Base-by-base conservation (phyloP, 2,797 vertebrate species). In the Staurois parvus region DNA sequence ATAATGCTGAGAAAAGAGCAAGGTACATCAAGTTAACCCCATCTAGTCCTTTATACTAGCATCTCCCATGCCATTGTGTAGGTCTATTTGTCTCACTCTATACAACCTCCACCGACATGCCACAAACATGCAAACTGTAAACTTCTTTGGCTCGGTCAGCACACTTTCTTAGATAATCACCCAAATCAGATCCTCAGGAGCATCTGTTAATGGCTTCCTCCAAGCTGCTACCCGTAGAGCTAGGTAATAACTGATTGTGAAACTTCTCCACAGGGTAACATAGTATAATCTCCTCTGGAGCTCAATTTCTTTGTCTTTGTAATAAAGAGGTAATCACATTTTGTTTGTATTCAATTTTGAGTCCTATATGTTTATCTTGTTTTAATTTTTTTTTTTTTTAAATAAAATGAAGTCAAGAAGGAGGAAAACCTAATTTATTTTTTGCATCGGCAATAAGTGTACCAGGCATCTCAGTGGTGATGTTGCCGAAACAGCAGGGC, bases 361-460 rank as follows among this genome's bases (percentile, higher is more conserved):
- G 13, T 56, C 32, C 34, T 52, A 80, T 30, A 80, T 56, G 67
- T 40, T 80, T n/a, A n/a, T 56, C 66, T 30, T 42, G 48, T 79
- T 79, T 45, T 66, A 52, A 13, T 69, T 79, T n/a, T 15, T 19
- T 13, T 12, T 45, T 45, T 45, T 45, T 52, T 68, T 28, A 59
- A 69, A 34, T 52, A 48, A 70, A 70, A 70, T 79, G 28, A 40
- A 70, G 66, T 19, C 1, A 42, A 42, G 12, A 13, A 17, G 28
- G 19, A 69, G 48, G 77, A 17, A 69, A 69, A 52, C 17, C 13
- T 79, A 34, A 69, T 79, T 68, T 69, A 29, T 10, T 79, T 56
- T 69, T n/a, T 69, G 17, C 42, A 19, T 79, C 40, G 52, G 26
- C 69, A 64, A 68, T 68, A 37, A 37, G 34, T 8, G 34, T 37